Conservation (phyloP, 1,140 invertebrate genomes). For the Riptortus pedestris region DNA sequence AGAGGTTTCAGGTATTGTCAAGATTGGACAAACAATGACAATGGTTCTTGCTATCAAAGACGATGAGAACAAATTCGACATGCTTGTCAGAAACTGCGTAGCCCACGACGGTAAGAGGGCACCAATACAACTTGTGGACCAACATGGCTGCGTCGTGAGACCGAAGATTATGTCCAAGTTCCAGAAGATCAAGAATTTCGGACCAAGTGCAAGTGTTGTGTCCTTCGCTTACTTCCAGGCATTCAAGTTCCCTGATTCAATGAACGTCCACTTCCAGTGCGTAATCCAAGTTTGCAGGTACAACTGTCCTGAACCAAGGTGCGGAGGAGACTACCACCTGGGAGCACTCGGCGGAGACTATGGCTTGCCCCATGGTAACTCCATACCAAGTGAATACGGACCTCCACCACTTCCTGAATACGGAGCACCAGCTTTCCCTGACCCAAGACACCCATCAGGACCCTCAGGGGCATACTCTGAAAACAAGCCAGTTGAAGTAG, state of each 20-base stretch:
- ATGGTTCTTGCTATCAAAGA: constrained; percentile 94
- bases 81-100: constrained; percentile 87
- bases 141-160: constrained; percentile 80
- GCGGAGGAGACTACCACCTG: constrained; percentile 29
- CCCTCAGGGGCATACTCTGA: constrained; percentile 70
- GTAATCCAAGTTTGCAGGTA: constrained; percentile 89
- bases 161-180: constrained; percentile 89
- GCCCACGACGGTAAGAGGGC: constrained; percentile 88
- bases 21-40: constrained; percentile 93
- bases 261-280: constrained; percentile 94
- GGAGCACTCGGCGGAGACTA: constrained; percentile 25
- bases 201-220: constrained; percentile 78
- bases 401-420: constrained; percentile 43
- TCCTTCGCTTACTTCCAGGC: constrained; percentile 90
- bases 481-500: constrained; percentile 65
- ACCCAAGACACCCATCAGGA: constrained; percentile 70
- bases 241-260: constrained; percentile 91
- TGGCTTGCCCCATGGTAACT: constrained; percentile 27
- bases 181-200: constrained; percentile 92
- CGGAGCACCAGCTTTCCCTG: constrained; percentile 37
- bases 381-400: constrained; percentile 53
- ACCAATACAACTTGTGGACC: constrained; percentile 88
- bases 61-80: constrained; percentile 90
- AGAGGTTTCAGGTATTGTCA: constrained; percentile 85
- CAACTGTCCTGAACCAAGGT: constrained; percentile 80